Evolutionary conservation across 2,797 vertebrate genomes (phyloP).

Genomic region (Steatocranus sp.): DNA sequence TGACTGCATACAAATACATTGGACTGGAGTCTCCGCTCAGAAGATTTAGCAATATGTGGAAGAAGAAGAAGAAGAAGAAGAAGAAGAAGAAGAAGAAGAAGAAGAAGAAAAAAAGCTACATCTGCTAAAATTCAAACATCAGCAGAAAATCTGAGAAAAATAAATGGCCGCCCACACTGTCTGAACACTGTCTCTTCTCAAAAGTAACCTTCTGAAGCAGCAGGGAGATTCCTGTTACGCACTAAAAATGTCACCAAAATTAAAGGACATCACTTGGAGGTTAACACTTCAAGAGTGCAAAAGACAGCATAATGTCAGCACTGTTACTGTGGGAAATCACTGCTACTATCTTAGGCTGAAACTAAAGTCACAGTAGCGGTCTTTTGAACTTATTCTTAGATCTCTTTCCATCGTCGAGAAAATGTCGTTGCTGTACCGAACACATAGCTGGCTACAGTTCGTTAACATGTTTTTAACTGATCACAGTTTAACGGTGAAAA

Average conservation of each 20-base stretch:
- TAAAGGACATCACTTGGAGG: neutral
- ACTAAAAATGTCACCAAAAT: neutral
- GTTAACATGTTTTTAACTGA: neutral
- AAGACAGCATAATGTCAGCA: neutral
- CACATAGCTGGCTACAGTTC: neutral
- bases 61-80: accelerated
- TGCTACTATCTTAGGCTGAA: neutral
- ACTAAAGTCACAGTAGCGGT: neutral
- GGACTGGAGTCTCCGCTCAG: neutral
- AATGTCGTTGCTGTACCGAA: neutral
- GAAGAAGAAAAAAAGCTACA: neutral
- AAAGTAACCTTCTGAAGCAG: neutral
- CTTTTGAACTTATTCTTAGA: neutral
- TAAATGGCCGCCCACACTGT: neutral
- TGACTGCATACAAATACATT: neutral
- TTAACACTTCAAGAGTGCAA: neutral
- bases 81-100: neutral
- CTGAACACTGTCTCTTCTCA: neutral
- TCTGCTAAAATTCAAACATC: neutral
- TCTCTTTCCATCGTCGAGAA: neutral
- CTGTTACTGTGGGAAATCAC: neutral
- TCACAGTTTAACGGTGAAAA: neutral
- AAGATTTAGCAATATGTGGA: neutral
- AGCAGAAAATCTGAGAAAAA: neutral
- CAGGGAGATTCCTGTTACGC: neutral